Evolutionary conservation across 2,113 vertebrate species (phyloP).

Genomic region (Aptenodytes patagonicus): DNA sequence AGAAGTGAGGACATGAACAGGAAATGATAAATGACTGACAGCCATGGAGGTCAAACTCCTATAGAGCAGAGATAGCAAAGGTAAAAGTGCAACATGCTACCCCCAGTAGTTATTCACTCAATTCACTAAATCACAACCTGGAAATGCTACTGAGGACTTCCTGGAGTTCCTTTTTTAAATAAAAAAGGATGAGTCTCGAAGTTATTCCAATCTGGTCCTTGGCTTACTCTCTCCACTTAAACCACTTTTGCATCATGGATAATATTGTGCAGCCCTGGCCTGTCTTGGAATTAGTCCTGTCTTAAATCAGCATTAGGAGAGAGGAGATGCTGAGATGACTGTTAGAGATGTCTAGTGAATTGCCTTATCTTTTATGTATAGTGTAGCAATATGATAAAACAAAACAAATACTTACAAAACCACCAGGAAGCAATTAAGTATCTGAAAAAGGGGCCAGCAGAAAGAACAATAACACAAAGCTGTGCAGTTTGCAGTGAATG

Average conservation of each 20-base stretch:
- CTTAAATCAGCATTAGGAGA: background rate
- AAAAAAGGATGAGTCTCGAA: background rate
- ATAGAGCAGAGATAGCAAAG: background rate
- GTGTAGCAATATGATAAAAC: background rate
- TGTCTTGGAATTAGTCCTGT: background rate
- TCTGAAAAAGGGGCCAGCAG: background rate
- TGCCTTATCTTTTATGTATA: background rate
- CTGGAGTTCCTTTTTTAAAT: background rate
- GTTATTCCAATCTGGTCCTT: background rate
- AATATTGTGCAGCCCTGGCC: background rate
- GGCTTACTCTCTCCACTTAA: background rate
- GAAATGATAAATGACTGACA: background rate
- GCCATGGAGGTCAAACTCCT: background rate
- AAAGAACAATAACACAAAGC: background rate
- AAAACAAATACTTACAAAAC: slow-evolving; percentile 14
- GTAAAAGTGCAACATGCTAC: background rate
- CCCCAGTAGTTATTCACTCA: background rate
- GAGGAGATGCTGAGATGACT: background rate
- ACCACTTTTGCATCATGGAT: background rate
- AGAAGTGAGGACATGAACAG: background rate
- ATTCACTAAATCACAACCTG: background rate
- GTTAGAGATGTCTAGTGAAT: background rate
- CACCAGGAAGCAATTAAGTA: background rate
- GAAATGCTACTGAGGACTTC: background rate
- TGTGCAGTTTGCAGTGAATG: background rate